Conservation (phyloP, 2,113 vertebrate species). For the Falco punctatus region DNA sequence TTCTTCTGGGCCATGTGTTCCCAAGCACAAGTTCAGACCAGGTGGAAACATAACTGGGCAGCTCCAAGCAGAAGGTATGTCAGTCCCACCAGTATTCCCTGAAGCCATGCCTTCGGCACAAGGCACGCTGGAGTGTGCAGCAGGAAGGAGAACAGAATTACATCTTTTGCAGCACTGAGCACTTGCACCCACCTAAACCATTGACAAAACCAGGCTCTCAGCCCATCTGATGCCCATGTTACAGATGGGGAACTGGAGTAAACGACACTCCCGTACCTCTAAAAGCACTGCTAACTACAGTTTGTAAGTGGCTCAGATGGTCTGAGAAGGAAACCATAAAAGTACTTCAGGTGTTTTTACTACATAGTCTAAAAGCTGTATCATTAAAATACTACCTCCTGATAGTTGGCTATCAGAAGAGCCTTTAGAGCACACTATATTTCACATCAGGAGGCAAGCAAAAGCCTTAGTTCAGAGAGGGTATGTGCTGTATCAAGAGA, state of each 20-base stretch:
- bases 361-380: fast-evolving
- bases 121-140: fast-evolving
- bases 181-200: not conserved
- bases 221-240: not conserved
- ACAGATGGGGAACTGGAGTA: not conserved
- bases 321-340: not conserved
- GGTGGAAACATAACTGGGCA: not conserved
- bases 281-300: not conserved
- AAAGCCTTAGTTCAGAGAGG: not conserved
- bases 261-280: not conserved
- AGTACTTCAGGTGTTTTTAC: not conserved
- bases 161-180: not conserved
- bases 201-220: not conserved
- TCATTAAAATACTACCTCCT: not conserved
- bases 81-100: no score
- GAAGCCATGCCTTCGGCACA: fast-evolving
- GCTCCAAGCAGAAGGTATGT: not conserved
- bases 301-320: not conserved
- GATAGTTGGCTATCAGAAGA: not conserved
- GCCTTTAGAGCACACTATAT: fast-evolving
- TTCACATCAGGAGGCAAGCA: not conserved
- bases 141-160: not conserved
- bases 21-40: not conserved
- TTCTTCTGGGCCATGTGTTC: not conserved
- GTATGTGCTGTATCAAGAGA: not conserved